phyloP scores from a whole-genome alignment of 2,888 invertebrate species.

The Temnothorax unifasciatus region DNA sequence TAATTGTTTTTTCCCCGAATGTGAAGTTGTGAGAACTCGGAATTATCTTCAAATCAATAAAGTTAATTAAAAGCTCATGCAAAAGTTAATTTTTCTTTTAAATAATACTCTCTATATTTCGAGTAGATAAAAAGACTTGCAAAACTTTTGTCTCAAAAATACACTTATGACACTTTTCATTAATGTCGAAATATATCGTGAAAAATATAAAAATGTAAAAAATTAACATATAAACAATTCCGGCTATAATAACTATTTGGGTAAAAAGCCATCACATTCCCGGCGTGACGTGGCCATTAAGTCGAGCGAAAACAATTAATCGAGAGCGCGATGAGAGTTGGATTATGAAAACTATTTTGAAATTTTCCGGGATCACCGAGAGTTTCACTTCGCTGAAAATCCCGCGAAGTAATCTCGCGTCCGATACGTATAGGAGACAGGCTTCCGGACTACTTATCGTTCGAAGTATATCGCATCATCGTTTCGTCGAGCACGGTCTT shows the following conservation, averaged over 20 bases:
- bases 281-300: constrained; percentile 12
- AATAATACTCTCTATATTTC: not conserved
- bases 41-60: not conserved
- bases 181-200: not conserved
- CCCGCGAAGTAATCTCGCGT: constrained; percentile 2
- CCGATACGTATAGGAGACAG: not conserved
- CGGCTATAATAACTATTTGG: not conserved
- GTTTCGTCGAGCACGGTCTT: constrained; percentile 15
- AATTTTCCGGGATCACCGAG: constrained; percentile 1
- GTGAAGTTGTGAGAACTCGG: not conserved
- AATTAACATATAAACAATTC: not conserved
- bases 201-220: not conserved
- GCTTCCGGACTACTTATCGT: constrained; percentile 26
- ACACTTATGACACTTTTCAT: not conserved
- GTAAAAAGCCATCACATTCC: not conserved
- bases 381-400: constrained; percentile 34
- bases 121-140: not conserved
- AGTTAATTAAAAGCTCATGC: not conserved
- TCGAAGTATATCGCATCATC: constrained; percentile 25
- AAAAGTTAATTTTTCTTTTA: not conserved
- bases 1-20: constrained; percentile 1
- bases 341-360: constrained; percentile 32
- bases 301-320: constrained; percentile 26
- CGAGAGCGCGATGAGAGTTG: constrained; percentile 7
- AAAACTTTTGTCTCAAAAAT: not conserved